These are phyloP conservation scores for Meta bourneti DNA, from an alignment of 2,888 invertebrate species.

Conservation along the genomic window DNA sequence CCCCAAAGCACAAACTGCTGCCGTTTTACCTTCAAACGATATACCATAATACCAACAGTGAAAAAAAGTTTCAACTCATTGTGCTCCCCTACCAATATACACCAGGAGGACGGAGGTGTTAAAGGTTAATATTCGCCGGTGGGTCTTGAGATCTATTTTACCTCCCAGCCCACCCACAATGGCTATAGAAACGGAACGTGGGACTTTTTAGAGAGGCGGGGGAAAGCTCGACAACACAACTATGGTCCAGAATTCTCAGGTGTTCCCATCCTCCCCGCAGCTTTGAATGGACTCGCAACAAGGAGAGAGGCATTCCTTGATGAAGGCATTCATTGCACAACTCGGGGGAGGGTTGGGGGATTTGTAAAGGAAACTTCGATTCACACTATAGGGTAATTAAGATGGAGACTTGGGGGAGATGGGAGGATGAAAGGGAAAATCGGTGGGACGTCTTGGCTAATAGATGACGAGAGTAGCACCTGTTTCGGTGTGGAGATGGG, in stretches of 20 bases:
- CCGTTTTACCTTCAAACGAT: not conserved
- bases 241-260: conserved; percentile 32
- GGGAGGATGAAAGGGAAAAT: not conserved
- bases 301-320: not conserved
- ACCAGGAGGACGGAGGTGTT: no score
- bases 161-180: conserved; percentile 19
- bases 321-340: conserved; percentile 34
- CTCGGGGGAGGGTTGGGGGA: not conserved
- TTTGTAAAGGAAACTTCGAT: not conserved
- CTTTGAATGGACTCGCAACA: not conserved
- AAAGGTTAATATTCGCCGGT: conserved; percentile 15
- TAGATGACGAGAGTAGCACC: no score
- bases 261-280: not conserved
- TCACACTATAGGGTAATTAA: not conserved
- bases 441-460: not conserved
- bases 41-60: not conserved
- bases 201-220: no score
- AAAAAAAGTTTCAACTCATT: no score
- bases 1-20: not conserved
- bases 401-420: not conserved
- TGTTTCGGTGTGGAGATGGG: no score
- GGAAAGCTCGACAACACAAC: conserved; percentile 28
- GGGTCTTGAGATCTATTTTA: conserved; percentile 3
- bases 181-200: not conserved
- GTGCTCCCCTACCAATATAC: no score